Conservation (phyloP, 2,888 invertebrate species). For the Ceraclea dissimilis region DNA sequence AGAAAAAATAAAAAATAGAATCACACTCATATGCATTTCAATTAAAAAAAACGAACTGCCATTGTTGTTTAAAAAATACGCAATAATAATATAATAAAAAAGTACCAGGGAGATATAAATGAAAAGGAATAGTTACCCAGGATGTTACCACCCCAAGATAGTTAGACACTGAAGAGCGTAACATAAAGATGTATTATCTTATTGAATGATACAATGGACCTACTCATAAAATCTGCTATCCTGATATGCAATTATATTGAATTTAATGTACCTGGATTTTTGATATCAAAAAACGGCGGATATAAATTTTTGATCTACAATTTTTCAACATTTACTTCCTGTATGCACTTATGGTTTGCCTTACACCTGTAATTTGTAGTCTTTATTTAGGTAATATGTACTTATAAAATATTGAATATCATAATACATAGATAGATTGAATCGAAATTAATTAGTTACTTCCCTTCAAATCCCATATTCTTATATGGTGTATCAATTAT, state of each 20-base stretch:
- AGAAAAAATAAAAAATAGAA: conserved; percentile 24
- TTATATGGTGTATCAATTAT: no score
- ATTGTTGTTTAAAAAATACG: conserved; percentile 15
- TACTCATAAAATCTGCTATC: conserved; percentile 10
- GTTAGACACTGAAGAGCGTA: background rate
- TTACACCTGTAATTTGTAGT: no score
- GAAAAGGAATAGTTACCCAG: conserved; percentile 9
- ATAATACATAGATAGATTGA: no score
- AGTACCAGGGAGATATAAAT: conserved; percentile 13
- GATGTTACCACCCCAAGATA: conserved; percentile 20
- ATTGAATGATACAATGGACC: conserved; percentile 10
- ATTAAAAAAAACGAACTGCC: conserved; percentile 19
- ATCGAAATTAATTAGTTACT: no score
- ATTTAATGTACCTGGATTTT: conserved; percentile 17
- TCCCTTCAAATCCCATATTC: no score
- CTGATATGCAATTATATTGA: conserved; percentile 18
- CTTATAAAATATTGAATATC: no score
- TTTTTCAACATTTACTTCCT: background rate
- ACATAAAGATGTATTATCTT: conserved; percentile 15
- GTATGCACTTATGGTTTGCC: no score
- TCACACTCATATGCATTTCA: conserved; percentile 23
- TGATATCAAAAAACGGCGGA: conserved; percentile 12
- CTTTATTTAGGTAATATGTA: no score
- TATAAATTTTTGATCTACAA: conserved; percentile 23
- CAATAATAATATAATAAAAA: conserved; percentile 10